Evolutionary conservation across 2,113 vertebrate species (phyloP), one percentile per base, ranked within the genome.

Genomic region (Tapirus terrestris): DNA sequence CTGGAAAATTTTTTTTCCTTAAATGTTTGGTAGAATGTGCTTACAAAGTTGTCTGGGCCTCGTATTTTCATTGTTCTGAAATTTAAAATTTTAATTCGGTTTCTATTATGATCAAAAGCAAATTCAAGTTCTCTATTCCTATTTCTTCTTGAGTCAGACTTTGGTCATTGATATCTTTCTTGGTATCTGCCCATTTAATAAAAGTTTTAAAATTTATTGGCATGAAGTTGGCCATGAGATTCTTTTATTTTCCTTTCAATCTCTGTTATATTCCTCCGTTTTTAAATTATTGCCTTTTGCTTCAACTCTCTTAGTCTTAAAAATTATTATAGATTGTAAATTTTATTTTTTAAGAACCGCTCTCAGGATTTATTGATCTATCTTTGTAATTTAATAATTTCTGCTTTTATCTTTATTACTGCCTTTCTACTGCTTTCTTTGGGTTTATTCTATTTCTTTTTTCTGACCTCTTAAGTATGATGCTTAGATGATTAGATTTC

Each of bases 401-500:
- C 29, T 51, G 29, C 12, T 95, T 2, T 58, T 91, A 45, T 63
- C 21, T 88, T 80, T 77, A 80, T 63, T 73, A 73, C 10, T 48
- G 14, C 12, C 25, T 51, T 76, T 6, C 9, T 20, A 39, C 10
- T 56, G 45, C 9, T 48, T 68, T 70, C 2, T 27, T 16, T 70
- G n/a, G 23, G 8, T 31, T 82, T 87, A 65, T 76, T 73, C 20
- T 65, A 11, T 73, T 60, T 79, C n/a, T 84, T 91, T 94, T 95
- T 87, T 79, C 20, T 94, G 87, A 70, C 14, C 94, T 91, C 14
- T 96, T 91, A 85, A 81, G 53, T 96, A 61, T 73, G 29, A 39
- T 65, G 20, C 33, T 91, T n/a, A 93, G 81, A 45, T 82, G 5
- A 65, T 80, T 88, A 61, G 14, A 79, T 88, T 81, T 83, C 3